Evolutionary conservation across 1,140 invertebrate species (phyloP), one percentile per base, ranked within the genome.

Genomic region (Himalopsyche phryganea): DNA sequence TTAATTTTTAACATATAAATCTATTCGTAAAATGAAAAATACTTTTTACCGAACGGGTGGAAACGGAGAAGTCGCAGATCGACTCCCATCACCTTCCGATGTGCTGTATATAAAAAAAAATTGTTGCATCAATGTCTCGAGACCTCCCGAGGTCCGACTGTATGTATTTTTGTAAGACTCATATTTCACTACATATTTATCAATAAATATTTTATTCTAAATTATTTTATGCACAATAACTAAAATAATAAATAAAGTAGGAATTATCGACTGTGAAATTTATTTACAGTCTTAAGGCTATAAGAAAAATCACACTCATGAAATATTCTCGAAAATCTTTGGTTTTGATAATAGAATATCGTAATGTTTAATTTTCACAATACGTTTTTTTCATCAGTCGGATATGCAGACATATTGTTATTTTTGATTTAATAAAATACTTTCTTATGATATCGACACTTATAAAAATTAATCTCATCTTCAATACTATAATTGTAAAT

Each of bases 171-270:
- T 50, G 46, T 50, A 56, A 42, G 45, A 47, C 49, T 40, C 38
- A 48, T 32, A 28, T 47, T 57, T 50, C 41, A 20, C 36, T 19
- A 57, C 17, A 45, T 47, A 14, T 14, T 52, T 53, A 35, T 53
- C 38, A 53, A 33, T 58, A 53, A 42, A 53, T 47, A 28, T 50
- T 62, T 50, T 33, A 58, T 55, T 40, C 55, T 58, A 54, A 48
- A 62, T 62, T 62, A 54, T 62, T 50, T 58, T 62, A 50, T 62
- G 60, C 50, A 62, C 50, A 62, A 54, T 47, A 58, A 52, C 52
- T 41, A 49, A 36, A 32, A 17, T 55, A 55, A 55, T 54, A 35
- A 57, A 19, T 18, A 51, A 33, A 48, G 28, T 53, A 58, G 20
- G 15, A 17, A 50, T 50, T 44, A 58, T 58, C 56, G 54, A 52